phyloP scores from a whole-genome alignment of 1,140 invertebrate species.

The Hetaerina americana region DNA sequence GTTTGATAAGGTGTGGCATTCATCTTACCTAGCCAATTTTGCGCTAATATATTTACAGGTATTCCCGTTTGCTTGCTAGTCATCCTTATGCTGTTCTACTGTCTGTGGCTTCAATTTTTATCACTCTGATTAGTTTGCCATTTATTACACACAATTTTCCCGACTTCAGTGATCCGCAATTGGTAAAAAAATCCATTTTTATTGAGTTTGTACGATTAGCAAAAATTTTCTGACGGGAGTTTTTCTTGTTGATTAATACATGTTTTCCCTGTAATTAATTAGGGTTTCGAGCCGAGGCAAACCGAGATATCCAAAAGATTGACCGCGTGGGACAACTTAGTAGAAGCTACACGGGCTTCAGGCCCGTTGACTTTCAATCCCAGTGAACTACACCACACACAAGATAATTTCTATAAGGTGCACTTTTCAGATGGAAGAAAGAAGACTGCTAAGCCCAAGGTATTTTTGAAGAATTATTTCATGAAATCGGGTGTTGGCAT shows the following conservation, averaged over 20 bases:
- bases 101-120: conserved; percentile 49
- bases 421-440: neutral
- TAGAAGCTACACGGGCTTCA: conserved; percentile 53
- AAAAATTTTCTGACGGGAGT: conserved; percentile 1
- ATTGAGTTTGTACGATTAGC: neutral
- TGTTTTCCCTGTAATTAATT: no score
- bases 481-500: no score
- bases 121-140: conserved; percentile 54
- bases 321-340: conserved; percentile 70
- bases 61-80: conserved; percentile 50
- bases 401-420: neutral
- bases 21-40: no score
- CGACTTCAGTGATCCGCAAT: conserved; percentile 62
- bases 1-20: no score
- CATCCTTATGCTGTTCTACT: conserved; percentile 59
- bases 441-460: neutral
- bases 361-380: conserved; percentile 60
- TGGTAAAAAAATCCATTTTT: conserved; percentile 30
- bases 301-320: conserved; percentile 62
- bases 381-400: conserved; percentile 32
- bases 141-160: conserved; percentile 52
- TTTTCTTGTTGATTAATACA: conserved; percentile 18
- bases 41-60: no score
- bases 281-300: conserved; percentile 83
- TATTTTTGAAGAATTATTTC: no score